Evolutionary conservation across 2,113 vertebrate species (phyloP), one percentile per base, ranked within the genome.

Genomic region (Platichthys stellatus): DNA sequence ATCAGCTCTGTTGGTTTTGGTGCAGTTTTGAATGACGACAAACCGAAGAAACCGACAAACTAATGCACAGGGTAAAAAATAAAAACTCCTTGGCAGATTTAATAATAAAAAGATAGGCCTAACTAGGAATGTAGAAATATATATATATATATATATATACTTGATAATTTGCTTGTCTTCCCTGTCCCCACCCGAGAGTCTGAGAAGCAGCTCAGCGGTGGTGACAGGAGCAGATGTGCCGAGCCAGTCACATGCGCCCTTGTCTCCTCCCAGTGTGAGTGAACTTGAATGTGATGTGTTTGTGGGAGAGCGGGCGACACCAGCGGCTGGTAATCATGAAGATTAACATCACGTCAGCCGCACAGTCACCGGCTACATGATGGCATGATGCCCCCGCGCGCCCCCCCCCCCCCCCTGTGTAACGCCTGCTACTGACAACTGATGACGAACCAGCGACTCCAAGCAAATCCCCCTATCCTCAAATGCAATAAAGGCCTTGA

Each of bases 321-420:
- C 54, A 45, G 28, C 66, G 74, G 77, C 71, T 51, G 63, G 24
- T 74, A 63, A 74, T 77, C 73, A 74, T 69, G 45, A 75, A 8
- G 49, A 80, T 73, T 67, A 70, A 61, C 69, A 74, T 77, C 79
- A 84, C 56, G 64, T 83, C 53, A 78, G 17, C 61, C 18, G 58
- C 20, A 40, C 86, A 72, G 63, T 73, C 51, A 73, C 28, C 15
- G 38, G 60, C 31, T 20, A 70, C 62, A 28, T 70, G 56, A 59
- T 1, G 13, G 72, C 76, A 49, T 73, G 80, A 67, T 75, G 63
- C 63, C 49, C 62, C 57, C 57, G 15, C 49, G 3, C 24, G 59
- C 57, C 57, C 20, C 62, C 57, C 57, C 20, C 49, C 26, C 24
- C 62, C 57, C 57, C 20, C 49, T 0, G 24, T 24, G 10, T 13